phyloP scores from a whole-genome alignment of 2,113 vertebrate species.

The Rhodinocichla rosea region DNA sequence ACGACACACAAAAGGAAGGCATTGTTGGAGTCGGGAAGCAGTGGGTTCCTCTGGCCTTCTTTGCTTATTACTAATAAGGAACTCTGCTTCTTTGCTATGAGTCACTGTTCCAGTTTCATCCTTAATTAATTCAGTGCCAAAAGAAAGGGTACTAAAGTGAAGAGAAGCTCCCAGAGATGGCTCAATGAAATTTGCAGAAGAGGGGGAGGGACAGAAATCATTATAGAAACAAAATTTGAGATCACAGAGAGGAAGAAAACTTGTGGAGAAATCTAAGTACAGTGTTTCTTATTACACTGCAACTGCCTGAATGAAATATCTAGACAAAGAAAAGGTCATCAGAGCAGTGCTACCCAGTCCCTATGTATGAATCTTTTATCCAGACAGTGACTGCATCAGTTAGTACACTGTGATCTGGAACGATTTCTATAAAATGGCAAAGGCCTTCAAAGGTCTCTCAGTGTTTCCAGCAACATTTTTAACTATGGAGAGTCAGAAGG shows the following conservation, averaged over 20 bases:
- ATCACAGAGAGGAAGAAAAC: background rate
- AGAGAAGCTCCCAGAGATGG: background rate
- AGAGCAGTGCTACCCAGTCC: background rate
- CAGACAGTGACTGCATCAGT: background rate
- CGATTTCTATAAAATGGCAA: background rate
- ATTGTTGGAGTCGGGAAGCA: background rate
- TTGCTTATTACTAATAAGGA: conserved; percentile 23
- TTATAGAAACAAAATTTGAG: background rate
- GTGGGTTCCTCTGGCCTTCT: background rate
- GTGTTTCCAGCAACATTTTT: background rate
- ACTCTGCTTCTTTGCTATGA: conserved; percentile 14
- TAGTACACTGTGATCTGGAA: background rate
- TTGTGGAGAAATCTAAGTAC: background rate
- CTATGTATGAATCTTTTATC: fast-evolving
- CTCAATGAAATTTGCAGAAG: background rate
- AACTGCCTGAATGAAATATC: background rate
- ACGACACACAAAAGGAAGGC: background rate
- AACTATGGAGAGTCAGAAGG: background rate
- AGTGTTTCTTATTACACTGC: background rate
- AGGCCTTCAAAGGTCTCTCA: background rate
- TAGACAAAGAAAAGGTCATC: fast-evolving
- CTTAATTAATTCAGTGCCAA: conserved; percentile 14
- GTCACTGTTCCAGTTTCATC: conserved; percentile 45
- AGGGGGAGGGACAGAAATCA: background rate
- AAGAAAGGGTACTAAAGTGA: background rate